phyloP scores from a whole-genome alignment of 1,140 invertebrate species.

The Rhynchophorus ferrugineus region DNA sequence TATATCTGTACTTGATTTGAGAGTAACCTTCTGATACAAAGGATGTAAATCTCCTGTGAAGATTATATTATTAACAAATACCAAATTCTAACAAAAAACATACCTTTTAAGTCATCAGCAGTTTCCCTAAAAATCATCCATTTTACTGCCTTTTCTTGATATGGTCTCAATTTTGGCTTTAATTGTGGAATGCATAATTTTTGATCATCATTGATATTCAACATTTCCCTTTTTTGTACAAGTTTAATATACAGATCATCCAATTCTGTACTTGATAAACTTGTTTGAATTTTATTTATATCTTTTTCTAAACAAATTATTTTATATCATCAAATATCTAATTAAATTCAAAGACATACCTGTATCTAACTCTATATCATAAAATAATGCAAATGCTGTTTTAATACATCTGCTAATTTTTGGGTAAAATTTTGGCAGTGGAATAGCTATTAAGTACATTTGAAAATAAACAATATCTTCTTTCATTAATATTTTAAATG shows the following conservation, averaged over 20 bases:
- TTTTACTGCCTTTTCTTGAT: conserved; percentile 56
- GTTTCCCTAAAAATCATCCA: conserved; percentile 62
- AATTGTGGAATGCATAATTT: conserved; percentile 29
- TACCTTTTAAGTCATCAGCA: conserved; percentile 16
- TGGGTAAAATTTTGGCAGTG: conserved; percentile 26
- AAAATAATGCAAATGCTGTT: conserved; percentile 24
- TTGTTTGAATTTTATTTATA: conserved; percentile 16
- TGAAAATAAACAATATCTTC: conserved; percentile 13
- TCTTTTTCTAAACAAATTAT: conserved; percentile 9
- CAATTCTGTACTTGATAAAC: conserved; percentile 14
- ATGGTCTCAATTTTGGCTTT: conserved; percentile 49
- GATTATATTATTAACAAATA: conserved; percentile 6
- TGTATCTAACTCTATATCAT: conserved; percentile 17
- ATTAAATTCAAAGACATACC: conserved; percentile 6
- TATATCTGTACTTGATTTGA: conserved; percentile 38
- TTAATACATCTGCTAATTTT: conserved; percentile 27
- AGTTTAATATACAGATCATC: conserved; percentile 27
- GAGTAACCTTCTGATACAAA: conserved; percentile 38
- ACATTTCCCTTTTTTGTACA: conserved; percentile 5
- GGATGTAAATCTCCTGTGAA: conserved; percentile 37
- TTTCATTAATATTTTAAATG: conserved; percentile 5
- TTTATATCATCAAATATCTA: conserved; percentile 1
- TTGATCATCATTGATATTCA: conserved; percentile 2
- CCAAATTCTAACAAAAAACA: too few species aligned
- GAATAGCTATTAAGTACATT: conserved; percentile 27